Base-by-base conservation (phyloP, 2,113 vertebrate species). In the Cisticola juncidis region DNA sequence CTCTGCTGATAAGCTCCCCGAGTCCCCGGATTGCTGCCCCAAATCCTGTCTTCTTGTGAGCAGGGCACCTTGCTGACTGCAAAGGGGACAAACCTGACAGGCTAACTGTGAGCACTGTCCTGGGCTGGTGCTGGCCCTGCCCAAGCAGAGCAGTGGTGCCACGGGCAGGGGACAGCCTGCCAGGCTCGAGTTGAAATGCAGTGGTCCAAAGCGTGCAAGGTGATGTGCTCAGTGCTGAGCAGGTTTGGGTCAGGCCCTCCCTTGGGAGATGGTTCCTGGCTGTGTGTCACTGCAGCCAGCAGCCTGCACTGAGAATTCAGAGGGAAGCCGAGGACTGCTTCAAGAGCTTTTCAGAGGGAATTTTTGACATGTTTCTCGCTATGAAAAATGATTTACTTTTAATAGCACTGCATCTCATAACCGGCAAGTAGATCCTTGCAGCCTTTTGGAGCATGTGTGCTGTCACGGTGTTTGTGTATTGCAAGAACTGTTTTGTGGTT, bases 1-100 rank as follows among this genome's bases (percentile, higher is more conserved):
- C 72, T 86, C 91, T 76, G 91, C 92, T 66, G 97, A 97, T 97
- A 96, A 97, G 90, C 91, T 51, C 24, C 7, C 17, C 1, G 6
- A 48, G 57, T 58, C 22, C 22, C 38, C 0, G 1, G 48, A 24
- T 2, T 31, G 82, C 71, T 62, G 71, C 42, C 12, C 86, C 60
- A 20, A 61, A 14, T 61, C 51, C 23, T 4, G 1, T 61, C 36
- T 40, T 62, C 21, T 29, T 60, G 90, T 48, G 54, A 53, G 57
- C 24, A 38, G 31, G 57, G 0, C 1, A 4, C 31, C 36, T 3
- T n/a, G 92, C 81, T 57, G 36, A 13, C 24, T 36, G 92, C 84
- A 84, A 48, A 3, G 4, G 51, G 36, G 38, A 48, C 33, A n/a
- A 54, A 85, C 15, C 29, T 11, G 42, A 5, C 26, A 5, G 14